These are phyloP conservation scores for Gephyroberyx darwinii DNA, from an alignment of 2,797 vertebrate genomes.

Conservation along the genomic window DNA sequence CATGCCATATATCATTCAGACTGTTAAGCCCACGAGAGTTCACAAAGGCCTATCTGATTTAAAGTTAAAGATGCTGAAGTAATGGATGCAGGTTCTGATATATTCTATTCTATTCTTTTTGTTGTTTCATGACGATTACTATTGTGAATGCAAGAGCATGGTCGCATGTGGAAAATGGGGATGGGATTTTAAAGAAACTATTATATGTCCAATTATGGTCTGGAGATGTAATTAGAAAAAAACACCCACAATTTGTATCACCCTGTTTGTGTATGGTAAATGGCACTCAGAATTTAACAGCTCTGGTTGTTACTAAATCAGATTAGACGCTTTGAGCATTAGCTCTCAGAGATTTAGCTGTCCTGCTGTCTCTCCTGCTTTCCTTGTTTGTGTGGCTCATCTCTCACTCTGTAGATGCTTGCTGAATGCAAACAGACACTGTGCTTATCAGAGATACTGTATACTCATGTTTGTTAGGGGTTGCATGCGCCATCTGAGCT, in stretches of 20 bases:
- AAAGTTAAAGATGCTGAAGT: neutral
- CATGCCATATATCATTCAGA: neutral
- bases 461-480: slow-evolving; percentile 15
- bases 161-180: neutral
- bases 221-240: neutral
- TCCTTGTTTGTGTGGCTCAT: slow-evolving; percentile 14
- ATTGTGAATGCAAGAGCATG: too few species aligned
- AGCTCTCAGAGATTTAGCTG: slow-evolving; percentile 32
- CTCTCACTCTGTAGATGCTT: slow-evolving; percentile 8
- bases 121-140: too few species aligned
- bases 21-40: neutral
- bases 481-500: slow-evolving; percentile 1
- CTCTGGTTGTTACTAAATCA: slow-evolving; percentile 45
- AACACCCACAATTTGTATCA: neutral
- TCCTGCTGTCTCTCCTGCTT: slow-evolving; percentile 36
- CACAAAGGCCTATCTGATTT: neutral
- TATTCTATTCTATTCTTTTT: neutral
- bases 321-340: slow-evolving; percentile 49
- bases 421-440: slow-evolving; percentile 29
- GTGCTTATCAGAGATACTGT: slow-evolving; percentile 5
- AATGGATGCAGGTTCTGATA: neutral
- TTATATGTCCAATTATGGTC: neutral
- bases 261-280: neutral
- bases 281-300: slow-evolving; percentile 26
- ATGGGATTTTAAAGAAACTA: too few species aligned